Percentiles rank a stretch among this genome's conserved stretches.
phyloP scores from a whole-genome alignment of 1,140 invertebrate species.

The Zaprionus davidi region DNA sequence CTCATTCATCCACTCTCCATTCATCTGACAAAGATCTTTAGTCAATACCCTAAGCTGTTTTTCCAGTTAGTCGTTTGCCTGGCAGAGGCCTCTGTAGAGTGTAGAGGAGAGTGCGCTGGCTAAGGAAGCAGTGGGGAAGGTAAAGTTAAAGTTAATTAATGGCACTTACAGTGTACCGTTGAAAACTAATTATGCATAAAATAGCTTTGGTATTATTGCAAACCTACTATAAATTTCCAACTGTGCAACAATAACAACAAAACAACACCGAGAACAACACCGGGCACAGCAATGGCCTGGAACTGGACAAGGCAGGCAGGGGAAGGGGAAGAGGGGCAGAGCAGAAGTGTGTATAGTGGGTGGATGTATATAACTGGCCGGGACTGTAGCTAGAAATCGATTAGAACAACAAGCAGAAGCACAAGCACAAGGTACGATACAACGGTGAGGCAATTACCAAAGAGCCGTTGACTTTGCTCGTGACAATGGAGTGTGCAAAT shows the following conservation, averaged over 20 bases:
- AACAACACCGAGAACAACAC: slow-evolving; percentile 72
- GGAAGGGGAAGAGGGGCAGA: neutral
- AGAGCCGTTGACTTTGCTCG: slow-evolving; percentile 58
- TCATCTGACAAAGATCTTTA: neutral
- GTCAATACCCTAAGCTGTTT: neutral
- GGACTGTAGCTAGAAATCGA: slow-evolving; percentile 59
- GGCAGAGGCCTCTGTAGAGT: neutral
- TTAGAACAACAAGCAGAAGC: slow-evolving; percentile 76
- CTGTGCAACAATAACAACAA: slow-evolving; percentile 70
- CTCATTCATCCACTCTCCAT: neutral
- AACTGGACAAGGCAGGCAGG: neutral
- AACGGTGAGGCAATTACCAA: slow-evolving; percentile 80
- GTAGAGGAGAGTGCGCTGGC: no score
- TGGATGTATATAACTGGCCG: slow-evolving; percentile 4
- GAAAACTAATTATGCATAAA: slow-evolving; percentile 83
- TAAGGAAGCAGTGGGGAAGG: neutral
- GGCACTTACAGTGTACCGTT: slow-evolving; percentile 72
- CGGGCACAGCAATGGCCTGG: slow-evolving; percentile 29
- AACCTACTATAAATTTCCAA: slow-evolving; percentile 77
- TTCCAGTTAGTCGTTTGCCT: neutral
- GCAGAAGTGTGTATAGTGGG: neutral
- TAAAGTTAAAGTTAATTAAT: slow-evolving; percentile 72
- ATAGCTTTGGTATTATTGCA: slow-evolving; percentile 76
- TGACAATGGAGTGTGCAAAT: slow-evolving; percentile 54
- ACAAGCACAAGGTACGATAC: slow-evolving; percentile 28